A percentile compares a stretch with the other conserved stretches of the same genome.
phyloP scores from a whole-genome alignment of 2,888 invertebrate species.

The Hoplodrina ambigua region DNA sequence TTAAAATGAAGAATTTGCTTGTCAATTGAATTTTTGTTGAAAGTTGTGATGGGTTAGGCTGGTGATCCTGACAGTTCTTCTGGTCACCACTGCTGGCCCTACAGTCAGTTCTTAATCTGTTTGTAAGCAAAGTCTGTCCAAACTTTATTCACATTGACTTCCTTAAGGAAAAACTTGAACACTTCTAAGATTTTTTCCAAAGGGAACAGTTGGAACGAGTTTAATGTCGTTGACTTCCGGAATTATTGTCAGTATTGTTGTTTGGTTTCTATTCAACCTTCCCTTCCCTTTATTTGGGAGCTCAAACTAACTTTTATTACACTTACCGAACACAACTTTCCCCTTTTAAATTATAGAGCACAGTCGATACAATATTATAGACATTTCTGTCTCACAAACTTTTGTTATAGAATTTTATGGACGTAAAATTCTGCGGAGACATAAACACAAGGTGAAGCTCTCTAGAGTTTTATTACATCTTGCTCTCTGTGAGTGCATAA shows the following conservation, averaged over 20 bases:
- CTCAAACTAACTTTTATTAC: background rate
- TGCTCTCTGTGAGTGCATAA: slow-evolving; percentile 7
- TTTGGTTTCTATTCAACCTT: slow-evolving; percentile 25
- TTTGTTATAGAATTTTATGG: background rate
- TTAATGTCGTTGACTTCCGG: slow-evolving; percentile 22
- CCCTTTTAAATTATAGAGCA: background rate
- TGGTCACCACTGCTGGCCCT: no score
- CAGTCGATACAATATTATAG: slow-evolving; percentile 2
- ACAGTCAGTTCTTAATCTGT: background rate
- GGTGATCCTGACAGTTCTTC: no score
- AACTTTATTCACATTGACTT: slow-evolving; percentile 30
- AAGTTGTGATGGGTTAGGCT: no score
- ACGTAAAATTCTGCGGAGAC: background rate
- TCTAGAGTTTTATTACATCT: slow-evolving; percentile 16
- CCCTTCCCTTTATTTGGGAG: slow-evolving; percentile 3
- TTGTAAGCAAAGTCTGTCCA: background rate
- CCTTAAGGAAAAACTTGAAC: slow-evolving; percentile 28
- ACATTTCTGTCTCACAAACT: background rate
- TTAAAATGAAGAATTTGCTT: no score
- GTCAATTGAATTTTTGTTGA: no score
- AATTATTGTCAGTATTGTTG: slow-evolving; percentile 30
- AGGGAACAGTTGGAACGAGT: slow-evolving; percentile 22
- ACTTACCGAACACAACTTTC: background rate
- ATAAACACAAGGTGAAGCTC: slow-evolving; percentile 11
- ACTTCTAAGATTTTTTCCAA: slow-evolving; percentile 24